Conservation (phyloP, 2,113 vertebrate species). For the Sinocyclocheilus rhinocerous region DNA sequence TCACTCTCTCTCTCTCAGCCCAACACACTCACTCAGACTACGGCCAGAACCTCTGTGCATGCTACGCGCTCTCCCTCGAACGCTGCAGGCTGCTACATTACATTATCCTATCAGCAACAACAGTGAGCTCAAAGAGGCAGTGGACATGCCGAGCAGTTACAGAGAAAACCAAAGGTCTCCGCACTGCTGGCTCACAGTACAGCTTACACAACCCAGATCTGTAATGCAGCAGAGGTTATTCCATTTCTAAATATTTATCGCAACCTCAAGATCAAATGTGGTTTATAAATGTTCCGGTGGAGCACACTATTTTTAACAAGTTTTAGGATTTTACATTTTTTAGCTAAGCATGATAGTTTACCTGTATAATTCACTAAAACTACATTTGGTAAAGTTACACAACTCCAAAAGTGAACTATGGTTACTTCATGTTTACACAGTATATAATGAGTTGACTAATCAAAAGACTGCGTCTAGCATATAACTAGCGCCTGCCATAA, state of each 20-base stretch:
- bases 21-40: slow-evolving; percentile 19
- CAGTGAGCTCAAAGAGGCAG: not conserved
- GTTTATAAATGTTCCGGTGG: not conserved
- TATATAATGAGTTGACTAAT: slow-evolving; percentile 14
- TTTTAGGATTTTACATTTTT: not conserved
- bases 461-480: not conserved
- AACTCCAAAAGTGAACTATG: not conserved
- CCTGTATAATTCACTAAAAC: not conserved
- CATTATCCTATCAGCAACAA: slow-evolving; percentile 27
- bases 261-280: not conserved
- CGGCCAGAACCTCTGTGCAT: not conserved
- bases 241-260: not conserved
- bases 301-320: not conserved
- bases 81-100: slow-evolving; percentile 27
- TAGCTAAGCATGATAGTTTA: not conserved
- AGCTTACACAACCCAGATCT: not conserved
- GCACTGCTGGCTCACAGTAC: not conserved
- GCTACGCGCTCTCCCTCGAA: slow-evolving; percentile 7
- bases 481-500: not conserved
- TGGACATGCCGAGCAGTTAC: not conserved
- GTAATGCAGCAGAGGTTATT: not conserved
- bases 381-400: not conserved
- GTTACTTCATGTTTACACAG: not conserved
- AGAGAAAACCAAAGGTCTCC: slow-evolving; percentile 3
- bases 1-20: slow-evolving; percentile 11